phyloP scores from a whole-genome alignment of 2,113 vertebrate genomes.

The Gadus macrocephalus region DNA sequence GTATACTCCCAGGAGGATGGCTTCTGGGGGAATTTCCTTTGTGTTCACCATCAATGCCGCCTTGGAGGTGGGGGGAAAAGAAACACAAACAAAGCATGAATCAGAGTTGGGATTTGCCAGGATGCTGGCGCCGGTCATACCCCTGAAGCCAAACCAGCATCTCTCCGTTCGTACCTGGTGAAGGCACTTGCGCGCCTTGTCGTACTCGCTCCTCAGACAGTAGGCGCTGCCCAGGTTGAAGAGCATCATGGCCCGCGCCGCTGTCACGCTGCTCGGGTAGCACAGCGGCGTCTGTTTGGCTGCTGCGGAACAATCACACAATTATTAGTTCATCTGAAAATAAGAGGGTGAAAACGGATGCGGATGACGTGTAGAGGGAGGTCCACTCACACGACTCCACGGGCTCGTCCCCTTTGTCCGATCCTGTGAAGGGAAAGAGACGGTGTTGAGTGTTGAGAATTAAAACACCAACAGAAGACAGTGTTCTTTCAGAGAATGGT shows the following conservation, averaged over 20 bases:
- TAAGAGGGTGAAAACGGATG: too few relatives aligned
- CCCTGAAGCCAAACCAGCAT: too few relatives aligned
- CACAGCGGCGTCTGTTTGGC: constrained; percentile 91
- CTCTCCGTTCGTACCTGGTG: constrained; percentile 79
- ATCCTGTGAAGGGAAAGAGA: constrained; percentile 69
- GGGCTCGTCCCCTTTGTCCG: constrained; percentile 92
- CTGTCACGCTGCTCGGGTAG: constrained; percentile 90
- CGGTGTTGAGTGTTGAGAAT: too few relatives aligned
- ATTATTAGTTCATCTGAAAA: neutral
- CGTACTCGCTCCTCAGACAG: constrained; percentile 94
- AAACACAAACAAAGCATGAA: too few relatives aligned
- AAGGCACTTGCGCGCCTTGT: constrained; percentile 96
- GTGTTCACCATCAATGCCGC: constrained; percentile 92
- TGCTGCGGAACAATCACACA: constrained; percentile 63
- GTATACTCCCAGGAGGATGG: constrained; percentile 93
- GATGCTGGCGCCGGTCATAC: too few relatives aligned
- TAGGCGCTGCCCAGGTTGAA: constrained; percentile 98
- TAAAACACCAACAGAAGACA: too few relatives aligned
- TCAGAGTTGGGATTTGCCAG: too few relatives aligned
- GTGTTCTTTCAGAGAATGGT: too few relatives aligned
- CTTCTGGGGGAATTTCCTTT: constrained; percentile 95
- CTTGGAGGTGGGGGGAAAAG: constrained; percentile 54
- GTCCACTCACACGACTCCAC: constrained; percentile 88
- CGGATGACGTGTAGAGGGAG: neutral
- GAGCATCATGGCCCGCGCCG: constrained; percentile 95